Percentiles rank a stretch among this genome's conserved stretches.
Evolutionary conservation across 2,888 invertebrate species (phyloP).

Genomic region (Octodonta nipae): DNA sequence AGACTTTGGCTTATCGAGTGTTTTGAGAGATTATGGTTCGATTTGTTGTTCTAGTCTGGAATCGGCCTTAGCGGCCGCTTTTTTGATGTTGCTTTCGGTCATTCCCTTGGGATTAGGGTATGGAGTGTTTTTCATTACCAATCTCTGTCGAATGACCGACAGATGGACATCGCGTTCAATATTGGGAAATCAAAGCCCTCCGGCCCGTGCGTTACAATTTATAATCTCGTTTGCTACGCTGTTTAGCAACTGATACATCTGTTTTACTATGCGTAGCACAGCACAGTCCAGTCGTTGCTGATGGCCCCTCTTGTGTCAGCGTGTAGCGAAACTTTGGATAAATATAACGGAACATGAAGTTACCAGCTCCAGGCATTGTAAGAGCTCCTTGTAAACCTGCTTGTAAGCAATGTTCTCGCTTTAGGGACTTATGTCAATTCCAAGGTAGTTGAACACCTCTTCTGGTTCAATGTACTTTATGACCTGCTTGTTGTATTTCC

Average conservation of each 20-base stretch:
- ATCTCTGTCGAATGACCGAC: conserved; percentile 10
- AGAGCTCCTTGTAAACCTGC: conserved; percentile 8
- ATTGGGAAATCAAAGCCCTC: conserved; percentile 23
- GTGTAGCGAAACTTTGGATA: conserved; percentile 29
- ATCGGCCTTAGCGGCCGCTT: conserved; percentile 13
- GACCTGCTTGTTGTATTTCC: conserved; percentile 15
- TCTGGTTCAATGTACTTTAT: conserved; percentile 9
- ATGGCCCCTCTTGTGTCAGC: conserved; percentile 23
- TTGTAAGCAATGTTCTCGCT: conserved; percentile 12
- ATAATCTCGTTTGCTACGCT: conserved; percentile 17
- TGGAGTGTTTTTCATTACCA: conserved; percentile 8
- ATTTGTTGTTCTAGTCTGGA: conserved; percentile 22
- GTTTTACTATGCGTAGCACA: conserved; percentile 17
- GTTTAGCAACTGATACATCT: conserved; percentile 22
- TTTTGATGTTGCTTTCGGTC: conserved; percentile 3
- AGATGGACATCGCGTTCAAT: conserved; percentile 15
- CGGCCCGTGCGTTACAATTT: conserved; percentile 19
- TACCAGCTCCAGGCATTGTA: conserved; percentile 18
- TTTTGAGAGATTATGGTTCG: conserved; percentile 5
- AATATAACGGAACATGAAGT: conserved; percentile 25
- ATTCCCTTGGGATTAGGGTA: conserved; percentile 20
- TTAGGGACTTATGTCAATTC: conserved; percentile 23
- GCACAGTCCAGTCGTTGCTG: conserved; percentile 18
- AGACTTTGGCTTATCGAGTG: conserved; percentile 4
- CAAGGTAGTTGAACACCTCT: conserved; percentile 20